Percentiles rank a stretch among this genome's conserved stretches.
These are phyloP conservation scores for Hippocampus comes DNA, from an alignment of 2,113 vertebrate genomes.

Conservation along the genomic window DNA sequence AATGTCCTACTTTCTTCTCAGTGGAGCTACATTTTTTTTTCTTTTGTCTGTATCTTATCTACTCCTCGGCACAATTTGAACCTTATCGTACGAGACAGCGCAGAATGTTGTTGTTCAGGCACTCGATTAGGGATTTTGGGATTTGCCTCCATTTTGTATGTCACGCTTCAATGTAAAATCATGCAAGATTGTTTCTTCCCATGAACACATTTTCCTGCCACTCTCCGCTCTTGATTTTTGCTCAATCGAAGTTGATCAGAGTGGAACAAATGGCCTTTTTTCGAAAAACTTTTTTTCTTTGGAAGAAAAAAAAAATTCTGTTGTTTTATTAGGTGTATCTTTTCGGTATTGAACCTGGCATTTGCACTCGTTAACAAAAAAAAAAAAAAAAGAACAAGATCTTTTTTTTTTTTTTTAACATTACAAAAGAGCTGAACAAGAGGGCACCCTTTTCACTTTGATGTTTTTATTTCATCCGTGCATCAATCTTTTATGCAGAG, in stretches of 20 bases:
- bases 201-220: constrained; percentile 34
- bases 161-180: constrained; percentile 41
- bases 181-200: constrained; percentile 16
- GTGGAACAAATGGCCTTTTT: constrained; percentile 66
- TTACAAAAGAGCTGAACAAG: constrained; percentile 7
- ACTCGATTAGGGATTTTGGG: constrained; percentile 11
- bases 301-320: constrained; percentile 13
- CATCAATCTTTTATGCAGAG: constrained; percentile 22
- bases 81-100: constrained; percentile 38
- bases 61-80: constrained; percentile 7
- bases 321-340: constrained; percentile 36
- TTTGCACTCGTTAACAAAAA: constrained; percentile 61
- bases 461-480: constrained; percentile 3
- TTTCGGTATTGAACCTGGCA: constrained; percentile 42
- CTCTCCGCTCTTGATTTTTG: constrained; percentile 51
- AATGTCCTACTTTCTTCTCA: background rate
- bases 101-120: constrained; percentile 43
- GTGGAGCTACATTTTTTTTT: no score
- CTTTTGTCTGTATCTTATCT: background rate
- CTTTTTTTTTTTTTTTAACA: no score
- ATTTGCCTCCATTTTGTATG: constrained; percentile 30
- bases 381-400: background rate
- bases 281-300: constrained; percentile 2
- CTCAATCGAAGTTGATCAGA: constrained; percentile 38
- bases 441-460: background rate